phyloP scores from a whole-genome alignment of 2,113 vertebrate genomes.

The Ictalurus furcatus region DNA sequence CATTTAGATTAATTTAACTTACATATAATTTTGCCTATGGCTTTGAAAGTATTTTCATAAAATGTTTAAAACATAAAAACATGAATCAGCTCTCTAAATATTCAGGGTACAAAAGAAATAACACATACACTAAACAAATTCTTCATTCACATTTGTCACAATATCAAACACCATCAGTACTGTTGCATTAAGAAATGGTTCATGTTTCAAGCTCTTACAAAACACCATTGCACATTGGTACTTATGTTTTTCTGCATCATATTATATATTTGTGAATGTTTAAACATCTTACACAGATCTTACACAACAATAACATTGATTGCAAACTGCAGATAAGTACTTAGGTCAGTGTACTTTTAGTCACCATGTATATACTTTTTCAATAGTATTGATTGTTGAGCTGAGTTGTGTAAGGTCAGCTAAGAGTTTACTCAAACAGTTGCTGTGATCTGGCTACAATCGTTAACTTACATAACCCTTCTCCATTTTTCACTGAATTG shows the following conservation, averaged over 20 bases:
- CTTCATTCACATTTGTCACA: neutral
- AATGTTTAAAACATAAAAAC: neutral
- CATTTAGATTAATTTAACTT: neutral
- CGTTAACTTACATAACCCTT: neutral
- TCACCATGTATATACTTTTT: neutral
- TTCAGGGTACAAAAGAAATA: neutral
- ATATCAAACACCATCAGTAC: neutral
- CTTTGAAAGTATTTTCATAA: neutral
- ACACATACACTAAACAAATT: neutral
- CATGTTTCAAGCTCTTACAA: neutral
- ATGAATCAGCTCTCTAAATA: neutral
- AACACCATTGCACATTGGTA: neutral
- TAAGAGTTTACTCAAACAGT: neutral
- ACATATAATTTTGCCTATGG: neutral
- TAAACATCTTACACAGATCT: neutral
- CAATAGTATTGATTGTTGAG: constrained; percentile 26
- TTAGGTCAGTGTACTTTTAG: constrained; percentile 1
- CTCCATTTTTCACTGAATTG: neutral
- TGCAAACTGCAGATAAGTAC: neutral
- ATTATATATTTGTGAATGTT: neutral
- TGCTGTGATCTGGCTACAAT: neutral
- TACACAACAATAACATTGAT: neutral
- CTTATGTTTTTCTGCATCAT: neutral
- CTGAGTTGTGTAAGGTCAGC: neutral
- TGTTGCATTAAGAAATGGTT: neutral